A percentile compares a stretch with the other conserved stretches of the same genome.
These are phyloP conservation scores for Disparrhopalites patrizii DNA, from an alignment of 2,888 invertebrate genomes.

Conservation along the genomic window DNA sequence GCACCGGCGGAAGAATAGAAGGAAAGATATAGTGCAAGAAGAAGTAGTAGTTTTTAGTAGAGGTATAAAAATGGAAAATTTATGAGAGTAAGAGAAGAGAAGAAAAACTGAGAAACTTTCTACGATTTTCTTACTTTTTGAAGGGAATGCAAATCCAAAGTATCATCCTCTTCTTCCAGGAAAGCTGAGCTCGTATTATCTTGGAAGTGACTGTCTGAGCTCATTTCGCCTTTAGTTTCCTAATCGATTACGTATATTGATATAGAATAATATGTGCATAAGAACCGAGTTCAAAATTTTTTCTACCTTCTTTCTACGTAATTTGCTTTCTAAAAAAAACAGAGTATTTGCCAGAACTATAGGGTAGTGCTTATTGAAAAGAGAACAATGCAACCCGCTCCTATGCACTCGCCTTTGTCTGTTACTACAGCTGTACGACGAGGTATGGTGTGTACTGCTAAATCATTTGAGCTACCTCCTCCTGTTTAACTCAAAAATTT, in stretches of 20 bases:
- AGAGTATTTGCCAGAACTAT: too few relatives aligned
- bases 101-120: slow-evolving; percentile 4
- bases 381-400: too few relatives aligned
- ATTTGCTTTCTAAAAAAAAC: too few relatives aligned
- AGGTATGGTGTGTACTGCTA: too few relatives aligned
- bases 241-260: slow-evolving; percentile 27
- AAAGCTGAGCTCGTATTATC: slow-evolving; percentile 5
- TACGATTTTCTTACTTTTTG: slow-evolving; percentile 43
- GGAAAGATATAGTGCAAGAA: not conserved
- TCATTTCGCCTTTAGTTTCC: slow-evolving; percentile 26
- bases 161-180: slow-evolving; percentile 39
- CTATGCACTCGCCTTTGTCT: too few relatives aligned
- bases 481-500: not conserved
- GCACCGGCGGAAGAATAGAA: too few relatives aligned
- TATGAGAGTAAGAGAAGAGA: not conserved
- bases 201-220: slow-evolving; percentile 18
- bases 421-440: too few relatives aligned
- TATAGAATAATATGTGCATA: slow-evolving; percentile 12
- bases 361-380: too few relatives aligned
- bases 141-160: slow-evolving; percentile 43
- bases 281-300: not conserved
- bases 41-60: not conserved
- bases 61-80: not conserved
- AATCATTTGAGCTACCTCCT: slow-evolving; percentile 3
- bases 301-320: too few relatives aligned